Evolutionary conservation across 2,113 vertebrate genomes (phyloP).

Genomic region (Symphodus melops): DNA sequence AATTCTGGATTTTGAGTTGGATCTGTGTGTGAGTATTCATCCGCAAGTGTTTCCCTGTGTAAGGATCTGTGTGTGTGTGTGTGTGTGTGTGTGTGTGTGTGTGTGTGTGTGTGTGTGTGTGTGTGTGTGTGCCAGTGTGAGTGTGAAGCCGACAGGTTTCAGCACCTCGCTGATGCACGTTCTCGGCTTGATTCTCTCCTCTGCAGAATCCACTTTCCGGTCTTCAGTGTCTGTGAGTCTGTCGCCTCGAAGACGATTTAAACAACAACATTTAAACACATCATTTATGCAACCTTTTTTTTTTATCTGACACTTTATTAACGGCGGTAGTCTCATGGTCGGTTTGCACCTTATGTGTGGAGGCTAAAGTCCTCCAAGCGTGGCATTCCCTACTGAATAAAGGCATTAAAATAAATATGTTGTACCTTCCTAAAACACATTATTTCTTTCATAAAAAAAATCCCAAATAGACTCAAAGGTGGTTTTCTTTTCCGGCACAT

Average conservation of each 20-base stretch:
- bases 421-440: too few species aligned
- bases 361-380: too few species aligned
- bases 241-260: conserved; percentile 44
- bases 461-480: too few species aligned
- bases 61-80: conserved; percentile 9
- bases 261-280: conserved; percentile 29
- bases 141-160: conserved; percentile 75
- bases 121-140: conserved; percentile 15
- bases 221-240: conserved; percentile 45
- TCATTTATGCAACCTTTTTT: background rate
- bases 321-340: too few species aligned
- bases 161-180: conserved; percentile 58
- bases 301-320: background rate
- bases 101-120: conserved; percentile 48
- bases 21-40: background rate
- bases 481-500: too few species aligned
- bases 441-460: too few species aligned
- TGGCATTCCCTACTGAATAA: too few species aligned
- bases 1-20: background rate
- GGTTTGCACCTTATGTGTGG: too few species aligned
- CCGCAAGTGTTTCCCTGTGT: background rate
- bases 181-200: conserved; percentile 34
- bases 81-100: conserved; percentile 5
- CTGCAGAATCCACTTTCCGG: conserved; percentile 36
- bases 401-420: too few species aligned